Conservation (phyloP, 2,888 invertebrate genomes). For the Chymomyza fuscimana region DNA sequence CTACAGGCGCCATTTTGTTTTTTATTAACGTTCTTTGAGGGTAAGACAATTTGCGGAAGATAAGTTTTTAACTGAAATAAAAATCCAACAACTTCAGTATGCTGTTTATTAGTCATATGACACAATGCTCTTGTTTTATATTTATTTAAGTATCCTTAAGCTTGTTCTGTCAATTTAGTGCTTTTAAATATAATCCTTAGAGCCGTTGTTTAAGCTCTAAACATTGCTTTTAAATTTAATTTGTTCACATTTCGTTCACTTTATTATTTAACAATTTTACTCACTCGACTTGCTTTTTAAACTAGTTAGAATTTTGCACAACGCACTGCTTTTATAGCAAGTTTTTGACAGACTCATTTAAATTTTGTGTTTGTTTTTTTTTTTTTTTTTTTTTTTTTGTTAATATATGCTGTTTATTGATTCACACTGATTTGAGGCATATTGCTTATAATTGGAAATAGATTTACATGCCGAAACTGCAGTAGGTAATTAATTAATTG, state of each 20-base stretch:
- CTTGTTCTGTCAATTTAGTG: too few relatives aligned
- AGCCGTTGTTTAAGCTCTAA: neutral
- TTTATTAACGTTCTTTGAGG: too few relatives aligned
- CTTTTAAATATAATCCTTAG: neutral
- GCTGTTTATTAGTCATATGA: too few relatives aligned
- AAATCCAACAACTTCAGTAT: too few relatives aligned
- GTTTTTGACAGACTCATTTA: neutral
- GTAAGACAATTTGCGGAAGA: too few relatives aligned
- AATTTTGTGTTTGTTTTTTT: neutral
- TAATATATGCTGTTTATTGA: neutral
- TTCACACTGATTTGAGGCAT: neutral
- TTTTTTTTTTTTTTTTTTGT: neutral
- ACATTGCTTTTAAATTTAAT: neutral
- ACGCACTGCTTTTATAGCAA: neutral
- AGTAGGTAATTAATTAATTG: neutral
- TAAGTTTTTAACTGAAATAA: too few relatives aligned
- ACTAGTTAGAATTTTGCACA: neutral
- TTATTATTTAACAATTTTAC: neutral
- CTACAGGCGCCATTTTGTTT: too few relatives aligned
- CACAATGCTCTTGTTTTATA: too few relatives aligned
- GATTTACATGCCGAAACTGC: neutral
- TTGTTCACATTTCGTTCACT: neutral
- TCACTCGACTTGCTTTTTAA: constrained; percentile 4
- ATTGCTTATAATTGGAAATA: neutral
- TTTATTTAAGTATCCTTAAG: too few relatives aligned